Percentiles rank a stretch among this genome's conserved stretches.
Evolutionary conservation across 2,113 vertebrate species (phyloP).

Genomic region (Jacana jacana): DNA sequence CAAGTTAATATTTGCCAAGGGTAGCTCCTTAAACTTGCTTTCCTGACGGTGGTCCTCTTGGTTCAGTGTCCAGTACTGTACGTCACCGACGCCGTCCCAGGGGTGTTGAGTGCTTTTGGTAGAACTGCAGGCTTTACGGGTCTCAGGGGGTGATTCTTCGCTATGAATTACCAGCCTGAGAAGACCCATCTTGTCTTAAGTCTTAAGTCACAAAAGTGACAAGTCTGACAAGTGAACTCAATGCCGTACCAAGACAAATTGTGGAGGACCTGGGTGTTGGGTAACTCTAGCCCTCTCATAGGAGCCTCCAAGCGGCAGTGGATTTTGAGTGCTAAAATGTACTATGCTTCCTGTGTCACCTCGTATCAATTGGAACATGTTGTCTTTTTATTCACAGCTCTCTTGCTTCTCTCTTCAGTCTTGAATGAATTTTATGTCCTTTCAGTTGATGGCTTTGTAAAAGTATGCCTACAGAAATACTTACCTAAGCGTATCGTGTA

Average conservation of each 20-base stretch:
- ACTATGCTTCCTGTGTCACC: background rate
- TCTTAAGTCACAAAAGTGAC: background rate
- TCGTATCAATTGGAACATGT: background rate
- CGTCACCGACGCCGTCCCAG: accelerated
- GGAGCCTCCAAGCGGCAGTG: background rate
- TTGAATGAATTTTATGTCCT: conserved; percentile 5
- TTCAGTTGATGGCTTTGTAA: background rate
- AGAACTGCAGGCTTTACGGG: background rate
- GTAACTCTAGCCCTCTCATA: background rate
- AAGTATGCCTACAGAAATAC: conserved; percentile 12
- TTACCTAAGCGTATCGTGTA: background rate
- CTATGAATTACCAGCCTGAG: background rate
- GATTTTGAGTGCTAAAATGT: background rate
- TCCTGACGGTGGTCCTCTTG: background rate
- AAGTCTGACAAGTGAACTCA: background rate
- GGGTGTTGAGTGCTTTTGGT: background rate
- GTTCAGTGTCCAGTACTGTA: background rate
- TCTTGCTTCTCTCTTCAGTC: background rate
- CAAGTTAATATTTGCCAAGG: background rate
- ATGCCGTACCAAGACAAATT: background rate
- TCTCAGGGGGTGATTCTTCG: background rate
- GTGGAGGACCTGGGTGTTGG: background rate
- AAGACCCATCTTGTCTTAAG: background rate
- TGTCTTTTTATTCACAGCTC: background rate
- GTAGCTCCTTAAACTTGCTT: background rate